phyloP scores from a whole-genome alignment of 2,797 vertebrate genomes.

The Gymnothorax reevesii region DNA sequence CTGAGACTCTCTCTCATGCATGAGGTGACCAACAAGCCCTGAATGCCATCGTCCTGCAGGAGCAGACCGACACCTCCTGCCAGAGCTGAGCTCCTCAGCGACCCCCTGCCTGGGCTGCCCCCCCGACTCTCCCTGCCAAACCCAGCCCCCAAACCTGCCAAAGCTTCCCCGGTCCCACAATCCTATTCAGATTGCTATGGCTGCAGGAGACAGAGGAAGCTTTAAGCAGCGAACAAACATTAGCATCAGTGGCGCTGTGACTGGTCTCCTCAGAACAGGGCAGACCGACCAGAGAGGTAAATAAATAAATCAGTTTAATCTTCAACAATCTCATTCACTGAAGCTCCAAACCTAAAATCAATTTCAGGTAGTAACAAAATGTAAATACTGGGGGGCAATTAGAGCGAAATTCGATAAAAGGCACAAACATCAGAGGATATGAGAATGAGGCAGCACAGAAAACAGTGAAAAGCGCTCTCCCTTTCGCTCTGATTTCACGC shows the following conservation, averaged over 20 bases:
- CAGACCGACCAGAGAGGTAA: background rate
- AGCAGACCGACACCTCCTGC: background rate
- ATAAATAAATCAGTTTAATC: background rate
- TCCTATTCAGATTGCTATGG: background rate
- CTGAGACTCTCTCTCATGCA: background rate
- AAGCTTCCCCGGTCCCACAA: background rate
- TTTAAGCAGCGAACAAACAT: background rate
- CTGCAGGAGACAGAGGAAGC: background rate
- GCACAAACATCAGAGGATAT: background rate
- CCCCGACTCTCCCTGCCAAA: no score
- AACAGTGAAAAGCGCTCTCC: background rate
- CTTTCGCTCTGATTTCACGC: background rate
- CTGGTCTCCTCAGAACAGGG: background rate
- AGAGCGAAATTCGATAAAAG: background rate
- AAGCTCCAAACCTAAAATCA: conserved; percentile 19
- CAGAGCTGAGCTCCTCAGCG: background rate
- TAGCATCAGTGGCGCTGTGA: background rate
- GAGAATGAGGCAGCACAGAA: background rate
- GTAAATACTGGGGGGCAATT: background rate
- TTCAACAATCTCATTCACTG: conserved; percentile 16
- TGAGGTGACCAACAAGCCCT: background rate
- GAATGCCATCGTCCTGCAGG: background rate
- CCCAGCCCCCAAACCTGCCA: background rate
- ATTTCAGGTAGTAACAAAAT: background rate
- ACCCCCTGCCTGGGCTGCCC: background rate